Conservation (phyloP, 2,113 vertebrate genomes). For the Ageneiosus marmoratus region DNA sequence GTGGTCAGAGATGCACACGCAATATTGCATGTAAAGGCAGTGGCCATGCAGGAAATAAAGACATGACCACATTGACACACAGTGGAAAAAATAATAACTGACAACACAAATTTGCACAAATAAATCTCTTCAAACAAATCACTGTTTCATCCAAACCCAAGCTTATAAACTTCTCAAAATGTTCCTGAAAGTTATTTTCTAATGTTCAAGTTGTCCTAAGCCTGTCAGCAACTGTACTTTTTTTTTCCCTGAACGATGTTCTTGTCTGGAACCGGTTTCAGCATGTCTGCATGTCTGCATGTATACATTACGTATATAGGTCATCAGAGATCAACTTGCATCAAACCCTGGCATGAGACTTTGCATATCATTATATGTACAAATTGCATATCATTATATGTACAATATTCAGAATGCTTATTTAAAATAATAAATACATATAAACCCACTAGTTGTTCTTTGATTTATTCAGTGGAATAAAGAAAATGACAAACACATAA, state of each 20-base stretch:
- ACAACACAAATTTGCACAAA: neutral
- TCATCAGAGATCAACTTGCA: neutral
- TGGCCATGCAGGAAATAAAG: neutral
- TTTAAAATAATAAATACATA: no score
- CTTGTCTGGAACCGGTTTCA: neutral
- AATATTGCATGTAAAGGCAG: slow-evolving; percentile 20
- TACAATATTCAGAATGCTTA: neutral
- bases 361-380: no score
- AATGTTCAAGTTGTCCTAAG: neutral
- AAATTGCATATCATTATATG: no score
- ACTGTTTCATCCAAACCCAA: neutral
- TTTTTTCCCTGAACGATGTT: neutral
- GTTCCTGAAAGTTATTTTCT: neutral
- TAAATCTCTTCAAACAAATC: neutral
- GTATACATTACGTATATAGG: no score
- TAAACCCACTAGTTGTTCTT: no score
- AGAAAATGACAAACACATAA: neutral
- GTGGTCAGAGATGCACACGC: neutral
- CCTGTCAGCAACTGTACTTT: neutral
- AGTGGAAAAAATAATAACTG: neutral
- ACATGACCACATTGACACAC: neutral
- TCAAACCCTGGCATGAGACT: neutral
- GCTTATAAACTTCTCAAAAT: neutral
- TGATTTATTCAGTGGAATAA: neutral
- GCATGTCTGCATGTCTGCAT: neutral